These are phyloP conservation scores for Hydrolagus affinis DNA, from an alignment of 2,113 vertebrate species.

Conservation along the genomic window DNA sequence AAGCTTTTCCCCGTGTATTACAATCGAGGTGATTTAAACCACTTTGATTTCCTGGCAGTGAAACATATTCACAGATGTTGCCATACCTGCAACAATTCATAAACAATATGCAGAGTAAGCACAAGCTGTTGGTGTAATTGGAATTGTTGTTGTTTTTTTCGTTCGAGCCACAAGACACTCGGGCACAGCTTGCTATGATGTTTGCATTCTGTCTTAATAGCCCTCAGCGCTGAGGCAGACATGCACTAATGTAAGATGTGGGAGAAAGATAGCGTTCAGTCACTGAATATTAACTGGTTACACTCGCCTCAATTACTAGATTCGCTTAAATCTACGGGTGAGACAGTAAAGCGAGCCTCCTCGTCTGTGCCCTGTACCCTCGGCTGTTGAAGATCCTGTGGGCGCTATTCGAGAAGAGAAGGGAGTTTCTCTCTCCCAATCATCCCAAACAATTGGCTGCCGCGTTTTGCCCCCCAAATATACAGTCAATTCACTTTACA, in stretches of 20 bases:
- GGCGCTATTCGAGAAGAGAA: too few relatives aligned
- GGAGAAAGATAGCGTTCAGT: not conserved
- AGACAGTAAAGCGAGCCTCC: too few relatives aligned
- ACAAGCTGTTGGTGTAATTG: slow-evolving; percentile 13
- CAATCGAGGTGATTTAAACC: not conserved
- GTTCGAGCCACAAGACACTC: not conserved
- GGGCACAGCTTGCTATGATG: not conserved
- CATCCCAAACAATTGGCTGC: too few relatives aligned
- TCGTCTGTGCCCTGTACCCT: too few relatives aligned
- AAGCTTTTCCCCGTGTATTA: not conserved
- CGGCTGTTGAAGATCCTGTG: too few relatives aligned
- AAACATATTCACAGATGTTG: slow-evolving; percentile 28
- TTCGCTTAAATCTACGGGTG: too few relatives aligned
- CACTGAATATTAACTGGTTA: slow-evolving; percentile 2
- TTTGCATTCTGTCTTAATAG: not conserved
- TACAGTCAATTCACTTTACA: too few relatives aligned
- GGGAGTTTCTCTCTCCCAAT: too few relatives aligned
- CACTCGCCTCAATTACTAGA: too few relatives aligned
- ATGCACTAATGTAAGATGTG: not conserved
- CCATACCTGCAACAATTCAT: not conserved
- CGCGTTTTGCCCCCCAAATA: too few relatives aligned
- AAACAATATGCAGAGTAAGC: slow-evolving; percentile 17
- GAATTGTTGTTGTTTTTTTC: slow-evolving; percentile 21
- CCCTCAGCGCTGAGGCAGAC: not conserved
- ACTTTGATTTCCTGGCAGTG: not conserved